phyloP scores from a whole-genome alignment of 2,888 invertebrate genomes.

The Baronia brevicornis region DNA sequence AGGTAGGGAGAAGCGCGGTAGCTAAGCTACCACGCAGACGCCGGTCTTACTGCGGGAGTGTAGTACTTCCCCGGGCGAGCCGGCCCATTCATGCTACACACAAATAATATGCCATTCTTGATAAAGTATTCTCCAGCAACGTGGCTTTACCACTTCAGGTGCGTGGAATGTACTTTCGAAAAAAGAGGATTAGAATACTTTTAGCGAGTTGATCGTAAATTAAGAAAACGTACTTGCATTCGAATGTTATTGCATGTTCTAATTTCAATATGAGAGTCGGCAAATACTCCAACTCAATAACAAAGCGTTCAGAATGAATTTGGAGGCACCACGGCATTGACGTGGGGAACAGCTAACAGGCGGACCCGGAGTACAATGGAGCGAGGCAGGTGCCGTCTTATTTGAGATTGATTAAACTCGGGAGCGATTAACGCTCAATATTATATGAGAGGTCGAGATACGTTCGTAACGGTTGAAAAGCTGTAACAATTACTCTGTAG shows the following conservation, averaged over 20 bases:
- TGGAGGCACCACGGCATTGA: slow-evolving; percentile 3
- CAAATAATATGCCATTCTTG: too few relatives aligned
- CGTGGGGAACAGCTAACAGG: slow-evolving; percentile 7
- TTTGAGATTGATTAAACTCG: slow-evolving; percentile 23
- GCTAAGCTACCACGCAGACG: too few relatives aligned
- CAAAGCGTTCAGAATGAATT: slow-evolving; percentile 3
- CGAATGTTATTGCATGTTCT: not conserved
- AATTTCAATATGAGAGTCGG: not conserved
- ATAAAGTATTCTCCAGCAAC: too few relatives aligned
- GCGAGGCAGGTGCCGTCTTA: slow-evolving; percentile 19
- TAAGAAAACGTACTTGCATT: too few relatives aligned
- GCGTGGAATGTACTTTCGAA: too few relatives aligned
- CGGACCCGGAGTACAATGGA: slow-evolving; percentile 3
- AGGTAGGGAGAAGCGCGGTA: too few relatives aligned
- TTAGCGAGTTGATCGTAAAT: too few relatives aligned
- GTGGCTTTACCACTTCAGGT: too few relatives aligned
- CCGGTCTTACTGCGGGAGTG: too few relatives aligned
- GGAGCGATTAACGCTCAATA: slow-evolving; percentile 19
- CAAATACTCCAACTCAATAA: slow-evolving; percentile 1
- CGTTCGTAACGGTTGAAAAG: not conserved
- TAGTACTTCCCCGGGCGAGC: too few relatives aligned
- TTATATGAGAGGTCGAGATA: slow-evolving; percentile 8
- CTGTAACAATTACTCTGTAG: slow-evolving; percentile 1
- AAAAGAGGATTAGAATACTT: too few relatives aligned
- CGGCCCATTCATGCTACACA: too few relatives aligned